Evolutionary conservation across 2,113 vertebrate genomes (phyloP).

Genomic region (Rhinoderma darwinii): DNA sequence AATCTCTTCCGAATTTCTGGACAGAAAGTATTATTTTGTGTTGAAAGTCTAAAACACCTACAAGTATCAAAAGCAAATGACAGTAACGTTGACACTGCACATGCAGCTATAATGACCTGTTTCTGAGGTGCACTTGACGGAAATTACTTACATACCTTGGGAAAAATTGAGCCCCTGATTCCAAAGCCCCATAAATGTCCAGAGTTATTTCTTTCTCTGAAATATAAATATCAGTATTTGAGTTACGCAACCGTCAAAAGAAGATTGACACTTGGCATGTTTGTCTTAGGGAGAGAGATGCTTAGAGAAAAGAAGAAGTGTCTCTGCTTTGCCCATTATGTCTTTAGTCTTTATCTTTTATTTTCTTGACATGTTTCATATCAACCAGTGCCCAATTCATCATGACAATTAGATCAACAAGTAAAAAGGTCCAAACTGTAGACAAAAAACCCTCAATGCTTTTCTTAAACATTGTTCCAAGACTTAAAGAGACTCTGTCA

Average conservation of each 20-base stretch:
- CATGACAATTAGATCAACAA: conserved; percentile 21
- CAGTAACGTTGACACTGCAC: neutral
- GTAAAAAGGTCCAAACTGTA: neutral
- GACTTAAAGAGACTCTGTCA: neutral
- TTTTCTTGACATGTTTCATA: neutral
- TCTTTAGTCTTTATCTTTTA: conserved; percentile 18
- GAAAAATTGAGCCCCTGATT: conserved; percentile 65
- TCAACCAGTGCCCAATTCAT: neutral
- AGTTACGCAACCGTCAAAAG: neutral
- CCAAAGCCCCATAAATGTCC: conserved; percentile 65
- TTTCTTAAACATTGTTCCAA: neutral
- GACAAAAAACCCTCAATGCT: neutral
- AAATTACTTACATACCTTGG: conserved; percentile 59
- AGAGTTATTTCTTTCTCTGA: conserved; percentile 61
- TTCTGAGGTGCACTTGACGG: neutral
- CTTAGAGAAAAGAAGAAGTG: conserved; percentile 5
- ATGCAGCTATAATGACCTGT: neutral
- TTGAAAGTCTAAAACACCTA: neutral
- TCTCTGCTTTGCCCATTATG: neutral
- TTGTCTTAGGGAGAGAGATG: conserved; percentile 13
- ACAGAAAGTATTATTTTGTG: conserved; percentile 6
- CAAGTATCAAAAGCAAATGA: neutral
- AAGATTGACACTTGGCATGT: conserved; percentile 22
- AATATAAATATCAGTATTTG: conserved; percentile 57
- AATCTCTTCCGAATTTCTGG: neutral